Evolutionary conservation across 2,888 invertebrate genomes (phyloP), one percentile per base, ranked within the genome.

Genomic region (Eupithecia exiguata): DNA sequence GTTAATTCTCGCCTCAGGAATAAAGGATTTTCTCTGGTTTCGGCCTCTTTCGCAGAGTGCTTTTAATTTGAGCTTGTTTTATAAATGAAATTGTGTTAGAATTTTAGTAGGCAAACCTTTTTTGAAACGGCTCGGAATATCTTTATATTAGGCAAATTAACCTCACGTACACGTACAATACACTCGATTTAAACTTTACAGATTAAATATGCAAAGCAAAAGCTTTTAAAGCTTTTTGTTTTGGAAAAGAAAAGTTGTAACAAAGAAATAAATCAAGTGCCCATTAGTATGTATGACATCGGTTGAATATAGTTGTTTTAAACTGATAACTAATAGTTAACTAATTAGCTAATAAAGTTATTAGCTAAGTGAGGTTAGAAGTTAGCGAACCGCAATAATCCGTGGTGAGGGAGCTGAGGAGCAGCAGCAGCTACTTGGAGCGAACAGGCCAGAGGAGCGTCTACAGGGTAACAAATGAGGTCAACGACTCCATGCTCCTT

Each of bases 161-260:
- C 62, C 38, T 65, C 63, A 38, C 38, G 63, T 65, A 62, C 63
- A 38, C 38, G 63, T 65, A 62, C 38, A 38, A 18, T 35, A 16
- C n/a, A 21, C 66, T 43, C 21, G 66, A 12, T 65, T 35, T 21
- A 61, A 73, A 69, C 69, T 73, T 73, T 73, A 43, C 66, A 66
- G 66, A 73, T 73, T 73, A 66, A 73, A n/a, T 63, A 36, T 35
- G 18, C 12, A 38, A 35, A 46, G 12, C 58, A 25, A 58, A 25
- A 58, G 21, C 58, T 25, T 58, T n/a, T 58, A 12, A 25, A 53
- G 53, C 53, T 21, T 53, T 53, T 21, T 58, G 14, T 58, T 58
- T 58, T 25, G 14, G 10, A 53, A 12, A 1, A 53, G n/a, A 25
- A 12, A 12, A 30, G 2, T 14, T 25, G 5, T 25, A 58, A 0